These are phyloP conservation scores for Stigmatopora argus DNA, from an alignment of 2,113 vertebrate genomes.

Conservation along the genomic window DNA sequence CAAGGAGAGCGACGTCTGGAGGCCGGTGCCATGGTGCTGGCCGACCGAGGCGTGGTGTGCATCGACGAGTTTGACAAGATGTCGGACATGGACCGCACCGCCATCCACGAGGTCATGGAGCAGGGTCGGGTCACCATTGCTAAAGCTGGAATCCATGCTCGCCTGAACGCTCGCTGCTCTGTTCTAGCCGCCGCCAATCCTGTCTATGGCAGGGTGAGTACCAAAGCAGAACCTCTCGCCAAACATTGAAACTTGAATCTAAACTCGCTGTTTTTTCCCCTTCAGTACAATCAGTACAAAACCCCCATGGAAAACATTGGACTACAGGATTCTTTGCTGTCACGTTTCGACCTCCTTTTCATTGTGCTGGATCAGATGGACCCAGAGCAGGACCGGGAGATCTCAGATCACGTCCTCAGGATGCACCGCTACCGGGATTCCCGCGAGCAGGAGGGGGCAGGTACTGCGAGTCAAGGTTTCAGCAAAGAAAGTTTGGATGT, in stretches of 20 bases:
- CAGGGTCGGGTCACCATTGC: conserved; percentile 94
- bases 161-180: conserved; percentile 93
- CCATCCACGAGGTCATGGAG: conserved; percentile 99
- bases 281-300: conserved; percentile 96
- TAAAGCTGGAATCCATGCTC: conserved; percentile 94
- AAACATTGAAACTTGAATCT: too few relatives aligned
- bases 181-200: conserved; percentile 94
- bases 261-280: neutral
- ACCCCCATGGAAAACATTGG: conserved; percentile 99
- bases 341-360: conserved; percentile 95
- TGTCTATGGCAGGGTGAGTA: conserved; percentile 84
- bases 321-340: conserved; percentile 93
- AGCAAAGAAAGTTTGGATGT: neutral
- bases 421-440: conserved; percentile 92
- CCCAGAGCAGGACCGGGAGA: conserved; percentile 86
- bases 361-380: conserved; percentile 98
- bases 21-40: conserved; percentile 95
- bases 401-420: conserved; percentile 91
- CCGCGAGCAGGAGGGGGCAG: conserved; percentile 87
- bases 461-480: conserved; percentile 50
- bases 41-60: conserved; percentile 91
- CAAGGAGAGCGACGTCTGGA: conserved; percentile 89
- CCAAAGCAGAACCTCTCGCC: neutral
- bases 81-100: conserved; percentile 95
- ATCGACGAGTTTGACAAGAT: conserved; percentile 99